A percentile compares a stretch with the other conserved stretches of the same genome.
phyloP scores from a whole-genome alignment of 1,140 invertebrate genomes.

The Physella acuta region DNA sequence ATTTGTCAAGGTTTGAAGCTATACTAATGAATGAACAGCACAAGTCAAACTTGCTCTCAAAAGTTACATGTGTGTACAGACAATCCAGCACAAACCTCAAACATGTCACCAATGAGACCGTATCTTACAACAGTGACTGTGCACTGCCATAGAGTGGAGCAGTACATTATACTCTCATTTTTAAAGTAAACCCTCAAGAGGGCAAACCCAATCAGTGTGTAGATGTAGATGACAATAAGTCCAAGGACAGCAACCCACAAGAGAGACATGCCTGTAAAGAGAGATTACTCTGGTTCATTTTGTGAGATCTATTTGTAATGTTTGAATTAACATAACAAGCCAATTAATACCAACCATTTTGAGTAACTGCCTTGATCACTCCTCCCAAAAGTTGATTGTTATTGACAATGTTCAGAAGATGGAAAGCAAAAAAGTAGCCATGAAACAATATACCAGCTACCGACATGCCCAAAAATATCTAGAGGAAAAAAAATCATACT shows the following conservation, averaged over 20 bases:
- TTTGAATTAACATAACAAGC: too few relatives aligned
- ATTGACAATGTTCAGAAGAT: constrained; percentile 59
- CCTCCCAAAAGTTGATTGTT: constrained; percentile 59
- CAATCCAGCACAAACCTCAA: constrained; percentile 53
- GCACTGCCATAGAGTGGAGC: constrained; percentile 56
- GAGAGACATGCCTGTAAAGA: constrained; percentile 58
- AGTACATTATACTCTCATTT: constrained; percentile 51
- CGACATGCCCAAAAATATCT: constrained; percentile 57
- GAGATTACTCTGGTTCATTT: too few relatives aligned
- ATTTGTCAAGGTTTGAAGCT: too few relatives aligned
- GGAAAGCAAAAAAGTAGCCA: constrained; percentile 61
- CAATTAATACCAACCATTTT: constrained; percentile 50
- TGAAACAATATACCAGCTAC: constrained; percentile 52
- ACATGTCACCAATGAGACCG: constrained; percentile 60
- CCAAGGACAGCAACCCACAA: constrained; percentile 60
- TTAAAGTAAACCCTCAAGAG: constrained; percentile 50
- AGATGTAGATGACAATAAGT: constrained; percentile 58
- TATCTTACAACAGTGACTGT: constrained; percentile 57
- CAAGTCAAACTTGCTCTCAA: neutral
- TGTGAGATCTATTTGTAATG: too few relatives aligned
- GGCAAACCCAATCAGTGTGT: constrained; percentile 57
- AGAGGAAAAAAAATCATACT: constrained; percentile 27
- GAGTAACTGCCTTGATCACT: constrained; percentile 59
- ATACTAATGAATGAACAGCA: too few relatives aligned
- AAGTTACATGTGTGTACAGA: too few relatives aligned